Percentiles rank a stretch among this genome's conserved stretches.
Evolutionary conservation across 2,888 invertebrate genomes (phyloP).

Genomic region (Perdita meconis): DNA sequence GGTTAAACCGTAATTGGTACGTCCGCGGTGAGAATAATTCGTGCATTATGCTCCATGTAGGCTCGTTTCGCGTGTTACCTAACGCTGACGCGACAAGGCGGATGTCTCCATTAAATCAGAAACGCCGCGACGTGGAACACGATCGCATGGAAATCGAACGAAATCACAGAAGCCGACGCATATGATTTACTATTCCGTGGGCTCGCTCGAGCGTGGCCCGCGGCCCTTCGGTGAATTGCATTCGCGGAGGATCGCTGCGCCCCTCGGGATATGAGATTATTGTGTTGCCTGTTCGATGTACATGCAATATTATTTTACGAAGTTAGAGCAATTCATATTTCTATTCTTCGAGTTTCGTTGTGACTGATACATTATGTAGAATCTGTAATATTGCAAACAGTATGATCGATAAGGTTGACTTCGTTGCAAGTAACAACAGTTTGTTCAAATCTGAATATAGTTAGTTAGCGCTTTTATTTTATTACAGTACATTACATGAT

Average conservation of each 20-base stretch:
- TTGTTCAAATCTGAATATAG: too few relatives aligned
- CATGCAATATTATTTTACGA: too few relatives aligned
- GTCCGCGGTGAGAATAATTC: constrained; percentile 47
- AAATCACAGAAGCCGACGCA: constrained; percentile 65
- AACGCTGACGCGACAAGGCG: constrained; percentile 16
- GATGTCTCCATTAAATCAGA: constrained; percentile 62
- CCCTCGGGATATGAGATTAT: too few relatives aligned
- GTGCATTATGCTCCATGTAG: constrained; percentile 21
- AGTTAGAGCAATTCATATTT: too few relatives aligned
- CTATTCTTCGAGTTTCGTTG: too few relatives aligned
- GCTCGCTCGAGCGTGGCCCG: constrained; percentile 33
- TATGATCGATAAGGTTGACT: too few relatives aligned
- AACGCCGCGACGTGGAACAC: constrained; percentile 51
- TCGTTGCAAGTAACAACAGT: too few relatives aligned
- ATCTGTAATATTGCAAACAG: too few relatives aligned
- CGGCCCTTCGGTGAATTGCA: constrained; percentile 43
- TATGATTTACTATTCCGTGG: constrained; percentile 57
- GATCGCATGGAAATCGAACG: constrained; percentile 65
- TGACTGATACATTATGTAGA: too few relatives aligned
- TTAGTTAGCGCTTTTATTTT: too few relatives aligned
- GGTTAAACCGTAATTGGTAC: constrained; percentile 60
- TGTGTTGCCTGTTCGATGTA: too few relatives aligned
- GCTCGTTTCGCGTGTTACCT: background rate
- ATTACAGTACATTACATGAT: too few relatives aligned
- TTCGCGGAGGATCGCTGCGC: constrained; percentile 46